phyloP scores from a whole-genome alignment of 92 coral and sea anemone species.

The Ricordea florida region DNA sequence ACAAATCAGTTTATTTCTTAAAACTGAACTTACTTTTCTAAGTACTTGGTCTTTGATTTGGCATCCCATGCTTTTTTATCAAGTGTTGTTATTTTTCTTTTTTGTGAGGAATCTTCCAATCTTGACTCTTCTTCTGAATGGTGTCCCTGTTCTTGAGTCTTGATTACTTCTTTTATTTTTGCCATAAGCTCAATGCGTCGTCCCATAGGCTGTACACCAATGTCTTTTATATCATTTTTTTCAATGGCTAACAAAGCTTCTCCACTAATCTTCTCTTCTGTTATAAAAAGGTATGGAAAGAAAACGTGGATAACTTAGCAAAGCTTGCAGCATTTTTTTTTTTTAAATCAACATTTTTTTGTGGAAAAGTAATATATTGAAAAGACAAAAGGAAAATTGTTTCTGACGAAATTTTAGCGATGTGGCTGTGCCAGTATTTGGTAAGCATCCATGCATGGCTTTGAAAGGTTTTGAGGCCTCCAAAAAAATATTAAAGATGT shows the following conservation, averaged over 20 bases:
- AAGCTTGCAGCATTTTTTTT: not conserved
- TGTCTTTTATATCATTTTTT: not conserved
- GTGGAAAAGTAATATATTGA: too few species aligned
- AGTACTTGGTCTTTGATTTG: not conserved
- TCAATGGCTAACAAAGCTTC: not conserved
- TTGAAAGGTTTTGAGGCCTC: too few species aligned
- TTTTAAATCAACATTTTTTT: too few species aligned
- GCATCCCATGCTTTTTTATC: not conserved
- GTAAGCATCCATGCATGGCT: too few species aligned
- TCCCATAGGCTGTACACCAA: not conserved
- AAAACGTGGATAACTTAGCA: not conserved
- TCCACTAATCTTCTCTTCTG: conserved; percentile 4
- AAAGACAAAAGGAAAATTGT: too few species aligned
- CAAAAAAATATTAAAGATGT: too few species aligned
- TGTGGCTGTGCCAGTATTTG: too few species aligned
- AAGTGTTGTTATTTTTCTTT: not conserved
- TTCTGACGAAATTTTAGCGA: too few species aligned
- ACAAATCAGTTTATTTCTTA: not conserved
- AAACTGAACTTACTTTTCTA: not conserved
- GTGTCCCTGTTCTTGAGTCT: not conserved
- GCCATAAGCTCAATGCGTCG: not conserved
- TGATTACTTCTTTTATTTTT: not conserved
- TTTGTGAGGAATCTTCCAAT: not conserved
- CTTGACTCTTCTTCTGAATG: not conserved
- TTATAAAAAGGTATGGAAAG: not conserved